Evolutionary conservation across 1,140 invertebrate genomes (phyloP), one percentile per base, ranked within the genome.

Genomic region (Sinella curviseta): DNA sequence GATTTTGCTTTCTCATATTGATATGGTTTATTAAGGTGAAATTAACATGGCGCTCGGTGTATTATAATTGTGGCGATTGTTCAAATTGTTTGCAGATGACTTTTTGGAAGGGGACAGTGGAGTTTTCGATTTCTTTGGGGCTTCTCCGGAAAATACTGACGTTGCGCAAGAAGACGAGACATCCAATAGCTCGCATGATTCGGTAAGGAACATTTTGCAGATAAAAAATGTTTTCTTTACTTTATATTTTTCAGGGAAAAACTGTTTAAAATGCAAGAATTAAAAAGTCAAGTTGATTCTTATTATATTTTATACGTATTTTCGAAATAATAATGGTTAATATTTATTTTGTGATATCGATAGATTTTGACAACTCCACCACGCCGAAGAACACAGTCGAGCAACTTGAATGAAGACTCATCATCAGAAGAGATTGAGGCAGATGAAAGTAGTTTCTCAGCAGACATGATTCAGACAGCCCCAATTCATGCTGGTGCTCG

Each of bases 381-480:
- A n/a, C n/a, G n/a, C 16, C 57, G 24, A 26, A 20, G 39, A 48
- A 48, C 20, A 48, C 8, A 48, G 8, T 48, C 39, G 8, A 12
- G 39, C 20, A 20, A 12, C 14, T 33, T 70, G 65, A 30, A 70
- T 33, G 65, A 70, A 4, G 65, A 70, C 3, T 31, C 65, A 70
- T 24, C 2, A 12, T 1, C 65, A 31, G 57, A 48, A 20, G 57
- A 26, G 57, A 65, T 26, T 65, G 57, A 70, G 65, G 65, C 65
- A 70, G 65, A 70, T 30, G 65, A 70, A 70, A 70, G 26, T 70
- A 70, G n/a, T 70, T 70, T 70, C 65, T 70, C 31, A 70, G 67
- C 34, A 48, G 82, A 83, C 14, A 83, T 83, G 82, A 80, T 83
- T 80, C 82, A 83, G 70, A 82, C 82, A 54, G 82, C 82, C 65